A percentile compares a stretch with the other conserved stretches of the same genome.
phyloP scores from a whole-genome alignment of 1,140 invertebrate species.

The Orchestia grillus region DNA sequence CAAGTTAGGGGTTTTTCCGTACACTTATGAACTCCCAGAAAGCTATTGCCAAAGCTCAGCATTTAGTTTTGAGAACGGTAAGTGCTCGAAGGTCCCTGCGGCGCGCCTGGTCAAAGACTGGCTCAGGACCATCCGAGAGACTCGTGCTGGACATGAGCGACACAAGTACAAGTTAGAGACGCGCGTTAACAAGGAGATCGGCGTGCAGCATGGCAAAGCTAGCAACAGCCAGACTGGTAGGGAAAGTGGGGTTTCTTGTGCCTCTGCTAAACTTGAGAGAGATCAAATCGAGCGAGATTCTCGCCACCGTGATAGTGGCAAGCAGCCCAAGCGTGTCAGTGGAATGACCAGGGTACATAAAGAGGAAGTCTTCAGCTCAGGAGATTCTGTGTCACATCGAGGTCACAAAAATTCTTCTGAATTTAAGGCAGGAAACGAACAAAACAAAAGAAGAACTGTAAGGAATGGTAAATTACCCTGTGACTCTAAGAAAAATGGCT shows the following conservation, averaged over 20 bases:
- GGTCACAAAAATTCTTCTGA: background rate
- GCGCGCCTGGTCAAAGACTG: slow-evolving; percentile 7
- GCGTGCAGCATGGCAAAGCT: background rate
- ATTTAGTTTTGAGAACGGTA: slow-evolving; percentile 13
- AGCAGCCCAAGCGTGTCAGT: background rate
- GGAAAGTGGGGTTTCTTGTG: background rate
- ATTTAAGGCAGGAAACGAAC: background rate
- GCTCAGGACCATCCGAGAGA: background rate
- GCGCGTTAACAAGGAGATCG: background rate
- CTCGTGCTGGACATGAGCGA: background rate
- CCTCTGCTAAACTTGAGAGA: background rate
- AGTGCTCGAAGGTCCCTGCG: background rate
- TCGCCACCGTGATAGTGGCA: background rate
- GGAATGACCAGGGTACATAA: background rate
- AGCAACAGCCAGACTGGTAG: background rate
- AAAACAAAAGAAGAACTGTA: background rate
- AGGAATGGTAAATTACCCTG: background rate
- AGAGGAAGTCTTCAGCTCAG: background rate
- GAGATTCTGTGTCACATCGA: background rate
- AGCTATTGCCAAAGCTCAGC: background rate
- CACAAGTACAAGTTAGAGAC: slow-evolving; percentile 23
- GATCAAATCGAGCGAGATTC: background rate
- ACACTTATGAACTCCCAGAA: background rate
- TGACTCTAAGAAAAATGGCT: background rate
- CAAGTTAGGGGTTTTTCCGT: background rate